Base-by-base conservation (phyloP, 2,113 vertebrate species). In the Camelus bactrianus region DNA sequence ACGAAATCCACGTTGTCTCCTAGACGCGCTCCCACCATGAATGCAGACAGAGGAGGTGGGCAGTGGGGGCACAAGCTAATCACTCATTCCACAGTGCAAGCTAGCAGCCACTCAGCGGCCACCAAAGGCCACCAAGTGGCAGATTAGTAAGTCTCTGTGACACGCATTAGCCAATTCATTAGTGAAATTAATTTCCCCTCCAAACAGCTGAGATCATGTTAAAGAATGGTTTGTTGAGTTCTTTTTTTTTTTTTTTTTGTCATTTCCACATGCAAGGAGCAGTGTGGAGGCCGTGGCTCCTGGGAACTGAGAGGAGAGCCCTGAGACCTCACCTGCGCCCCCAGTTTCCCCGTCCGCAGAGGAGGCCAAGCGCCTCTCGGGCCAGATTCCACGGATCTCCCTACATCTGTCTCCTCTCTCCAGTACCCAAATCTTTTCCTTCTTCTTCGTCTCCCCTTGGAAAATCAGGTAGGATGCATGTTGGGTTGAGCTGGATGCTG, bases 401-500 rank as follows among this genome's bases (percentile, higher is more conserved):
- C 73, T 13, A 0, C 3, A 0, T 6, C 79, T 2, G 0, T 10
- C 73, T 76, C n/a, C 86, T 14, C 50, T 20, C 83, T 1, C 8
- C 17, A 24, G 46, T 13, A 0, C 62, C 46, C 8, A 20, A 54
- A 50, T 60, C 28, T 73, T 76, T 46, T 81, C 70, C 35, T 77
- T 77, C 70, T 77, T 30, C 64, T 91, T 62, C 72, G 0, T 54
- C 54, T 93, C 91, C 75, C 84, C 94, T 89, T 85, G 88, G 93
- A 94, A 0, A 81, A 69, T 22, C 98, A 91, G 93, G 96, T 50
- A 84, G 76, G 97, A 35, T 42, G 81, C 89, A 5, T 54, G 95
- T 96, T 96, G 93, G 79, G 96, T 32, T 93, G 97, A 91, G 97
- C 96, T 97, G 98, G 98, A 98, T 93, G n/a, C 95, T 79, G 72